Conservation (phyloP, 2,888 invertebrate genomes). For the Drosophila helvetica region DNA sequence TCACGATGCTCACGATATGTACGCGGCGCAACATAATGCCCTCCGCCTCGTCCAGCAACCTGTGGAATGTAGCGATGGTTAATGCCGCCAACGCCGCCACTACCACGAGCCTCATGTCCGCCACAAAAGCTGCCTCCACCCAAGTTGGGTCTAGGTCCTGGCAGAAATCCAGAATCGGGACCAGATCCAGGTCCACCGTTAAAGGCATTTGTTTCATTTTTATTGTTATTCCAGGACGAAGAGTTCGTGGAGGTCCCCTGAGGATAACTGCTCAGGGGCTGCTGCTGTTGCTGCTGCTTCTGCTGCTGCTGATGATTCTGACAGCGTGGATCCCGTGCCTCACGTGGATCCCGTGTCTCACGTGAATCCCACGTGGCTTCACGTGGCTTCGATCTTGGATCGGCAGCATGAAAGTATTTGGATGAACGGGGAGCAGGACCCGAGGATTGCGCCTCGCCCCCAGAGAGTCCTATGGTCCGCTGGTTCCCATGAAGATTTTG, state of each 20-base stretch:
- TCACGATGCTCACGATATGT: slow-evolving; percentile 79
- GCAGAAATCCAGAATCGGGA: neutral
- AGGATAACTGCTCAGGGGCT: neutral
- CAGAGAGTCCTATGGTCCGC: neutral
- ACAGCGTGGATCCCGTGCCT: neutral
- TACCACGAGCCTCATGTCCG: neutral
- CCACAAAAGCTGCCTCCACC: neutral
- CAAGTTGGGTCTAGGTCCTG: neutral
- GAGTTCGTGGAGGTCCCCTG: neutral
- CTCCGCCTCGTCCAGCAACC: neutral
- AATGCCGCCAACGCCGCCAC: neutral
- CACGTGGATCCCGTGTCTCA: too few relatives aligned
- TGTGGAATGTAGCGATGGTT: neutral
- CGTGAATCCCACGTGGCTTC: neutral
- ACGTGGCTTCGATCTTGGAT: neutral
- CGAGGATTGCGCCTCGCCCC: neutral
- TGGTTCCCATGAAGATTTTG: neutral
- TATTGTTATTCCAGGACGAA: neutral
- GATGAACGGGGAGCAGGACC: neutral
- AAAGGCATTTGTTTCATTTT: neutral
- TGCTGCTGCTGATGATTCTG: too few relatives aligned
- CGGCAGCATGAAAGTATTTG: neutral
- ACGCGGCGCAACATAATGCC: slow-evolving; percentile 49
- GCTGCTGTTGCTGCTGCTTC: neutral
- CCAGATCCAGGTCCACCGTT: neutral